phyloP scores from a whole-genome alignment of 2,797 vertebrate genomes.

The Gallirallus australis region DNA sequence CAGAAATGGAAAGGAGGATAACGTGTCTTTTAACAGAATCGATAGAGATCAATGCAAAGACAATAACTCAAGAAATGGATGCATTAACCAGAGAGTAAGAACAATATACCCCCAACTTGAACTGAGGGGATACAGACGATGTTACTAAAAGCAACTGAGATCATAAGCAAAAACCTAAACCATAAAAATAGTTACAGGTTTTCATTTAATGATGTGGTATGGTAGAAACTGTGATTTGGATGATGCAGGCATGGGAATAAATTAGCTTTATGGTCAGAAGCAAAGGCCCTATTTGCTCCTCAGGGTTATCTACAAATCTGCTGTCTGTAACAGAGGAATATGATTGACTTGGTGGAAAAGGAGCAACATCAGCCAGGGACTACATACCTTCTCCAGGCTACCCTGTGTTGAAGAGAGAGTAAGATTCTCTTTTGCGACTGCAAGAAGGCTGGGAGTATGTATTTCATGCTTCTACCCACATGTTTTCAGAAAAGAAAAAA shows the following conservation, averaged over 20 bases:
- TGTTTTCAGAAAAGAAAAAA: neutral
- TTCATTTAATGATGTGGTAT: neutral
- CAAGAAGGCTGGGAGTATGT: neutral
- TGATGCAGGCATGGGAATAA: neutral
- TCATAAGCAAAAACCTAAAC: neutral
- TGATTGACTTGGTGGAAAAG: slow-evolving; percentile 25
- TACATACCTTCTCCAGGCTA: neutral
- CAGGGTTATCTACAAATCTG: neutral
- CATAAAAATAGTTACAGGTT: neutral
- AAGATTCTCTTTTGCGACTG: neutral
- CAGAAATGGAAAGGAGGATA: slow-evolving; percentile 12
- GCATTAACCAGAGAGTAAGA: slow-evolving; percentile 18
- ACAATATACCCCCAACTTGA: neutral
- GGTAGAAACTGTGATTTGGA: neutral
- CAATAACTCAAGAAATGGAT: slow-evolving; percentile 54
- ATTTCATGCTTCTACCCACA: neutral
- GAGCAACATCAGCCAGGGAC: neutral
- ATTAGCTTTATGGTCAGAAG: neutral
- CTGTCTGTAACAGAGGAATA: neutral
- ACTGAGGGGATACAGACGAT: neutral
- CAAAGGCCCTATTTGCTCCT: neutral
- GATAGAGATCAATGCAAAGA: slow-evolving; percentile 64
- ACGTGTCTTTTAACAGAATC: slow-evolving; percentile 42
- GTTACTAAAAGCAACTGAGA: neutral
- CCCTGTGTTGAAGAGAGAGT: neutral